Base-by-base conservation (phyloP, 2,113 vertebrate species). In the Engraulis encrasicolus region DNA sequence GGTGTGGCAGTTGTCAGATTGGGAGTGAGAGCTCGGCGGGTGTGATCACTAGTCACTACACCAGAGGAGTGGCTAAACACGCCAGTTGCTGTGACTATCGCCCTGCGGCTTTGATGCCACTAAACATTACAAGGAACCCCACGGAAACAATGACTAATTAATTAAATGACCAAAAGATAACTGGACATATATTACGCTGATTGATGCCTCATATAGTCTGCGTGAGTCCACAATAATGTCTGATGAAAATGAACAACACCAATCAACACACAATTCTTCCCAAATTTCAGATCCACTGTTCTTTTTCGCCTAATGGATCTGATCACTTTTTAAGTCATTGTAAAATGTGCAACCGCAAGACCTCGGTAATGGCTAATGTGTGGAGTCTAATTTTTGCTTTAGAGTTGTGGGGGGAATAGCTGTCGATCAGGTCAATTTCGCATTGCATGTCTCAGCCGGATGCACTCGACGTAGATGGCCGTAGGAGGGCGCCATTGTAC, bases 1-100 rank as follows among this genome's bases (percentile, higher is more conserved):
- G 83, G 78, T 79, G 84, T 83, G 74, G 87, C 86, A 89, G 86
- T 83, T 83, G 84, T 71, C 84, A 83, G 86, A 88, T 88, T 89
- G 17, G 45, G n/a, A 49, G 31, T 20, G n/a, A 31, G 40, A 31
- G 40, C 82, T n/a, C 52, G 7, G 34, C n/a, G n/a, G 34, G 2
- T 17, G 66, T 74, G 34, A 74, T 74, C 66, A 34, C 12, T 17
- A n/a, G n/a, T n/a, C n/a, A n/a, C n/a, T 74, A 37, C 77, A 50
- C 61, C n/a, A 61, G 37, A 1, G 66, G n/a, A 77, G 4, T 23
- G 66, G 66, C 58, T 34, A 31, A 34, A 27, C 23, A n/a, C 54
- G 54, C 7, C 31, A 34, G 14, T 74, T 34, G 12, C 27, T 74
- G 9, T 17, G 27, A 3, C 2, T 74, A 15, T 34, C 27, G 66